Conservation (phyloP, 2,888 invertebrate genomes). For the Balanococcus diminutus region DNA sequence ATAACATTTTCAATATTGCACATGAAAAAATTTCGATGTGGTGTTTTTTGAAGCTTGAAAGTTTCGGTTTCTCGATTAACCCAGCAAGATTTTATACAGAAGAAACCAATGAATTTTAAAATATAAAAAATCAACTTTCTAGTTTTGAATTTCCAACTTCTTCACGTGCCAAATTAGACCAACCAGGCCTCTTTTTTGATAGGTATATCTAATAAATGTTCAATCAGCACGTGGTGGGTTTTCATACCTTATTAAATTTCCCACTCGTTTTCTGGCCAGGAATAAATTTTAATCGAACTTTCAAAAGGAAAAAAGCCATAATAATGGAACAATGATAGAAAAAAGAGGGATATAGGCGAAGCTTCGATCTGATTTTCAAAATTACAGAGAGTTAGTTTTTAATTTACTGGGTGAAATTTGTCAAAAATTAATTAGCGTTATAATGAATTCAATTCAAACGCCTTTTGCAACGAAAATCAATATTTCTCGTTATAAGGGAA, state of each 20-base stretch:
- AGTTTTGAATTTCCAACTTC: no score
- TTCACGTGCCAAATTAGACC: no score
- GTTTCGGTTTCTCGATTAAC: no score
- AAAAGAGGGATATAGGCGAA: not conserved
- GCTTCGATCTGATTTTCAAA: not conserved
- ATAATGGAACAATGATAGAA: not conserved
- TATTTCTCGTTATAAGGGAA: not conserved
- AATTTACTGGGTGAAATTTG: not conserved
- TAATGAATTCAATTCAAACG: conserved; percentile 9
- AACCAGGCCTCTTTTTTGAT: no score
- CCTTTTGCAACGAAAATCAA: not conserved
- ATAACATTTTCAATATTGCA: no score
- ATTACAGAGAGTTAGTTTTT: not conserved
- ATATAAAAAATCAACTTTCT: no score
- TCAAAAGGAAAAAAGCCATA: not conserved
- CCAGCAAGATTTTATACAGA: no score
- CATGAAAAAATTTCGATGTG: not conserved
- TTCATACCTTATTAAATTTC: not conserved
- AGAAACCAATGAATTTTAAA: no score
- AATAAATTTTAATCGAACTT: not conserved
- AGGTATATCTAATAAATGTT: not conserved
- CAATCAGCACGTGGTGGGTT: not conserved
- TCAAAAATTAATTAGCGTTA: conserved; percentile 27
- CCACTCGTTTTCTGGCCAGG: not conserved
- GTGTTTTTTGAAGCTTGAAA: no score